phyloP scores from a whole-genome alignment of 2,888 invertebrate genomes.

The Candidula unifasciata region DNA sequence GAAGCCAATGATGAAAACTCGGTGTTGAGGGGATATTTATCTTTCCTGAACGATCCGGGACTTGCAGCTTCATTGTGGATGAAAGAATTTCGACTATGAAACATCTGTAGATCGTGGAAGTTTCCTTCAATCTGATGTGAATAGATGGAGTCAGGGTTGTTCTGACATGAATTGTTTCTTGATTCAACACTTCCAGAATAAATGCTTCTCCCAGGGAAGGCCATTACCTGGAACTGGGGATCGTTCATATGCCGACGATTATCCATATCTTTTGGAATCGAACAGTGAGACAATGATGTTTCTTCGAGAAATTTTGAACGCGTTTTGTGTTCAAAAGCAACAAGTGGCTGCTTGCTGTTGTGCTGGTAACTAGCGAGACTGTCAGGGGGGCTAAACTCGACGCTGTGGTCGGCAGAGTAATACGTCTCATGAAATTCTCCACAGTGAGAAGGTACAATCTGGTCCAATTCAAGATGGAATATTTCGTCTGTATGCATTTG shows the following conservation, averaged over 20 bases:
- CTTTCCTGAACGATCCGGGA: not conserved
- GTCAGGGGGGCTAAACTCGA: constrained; percentile 1
- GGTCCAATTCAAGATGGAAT: constrained; percentile 53
- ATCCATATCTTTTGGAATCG: not conserved
- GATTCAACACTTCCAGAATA: not conserved
- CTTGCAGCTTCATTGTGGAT: not conserved
- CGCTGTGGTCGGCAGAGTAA: constrained; percentile 15
- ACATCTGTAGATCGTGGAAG: not conserved
- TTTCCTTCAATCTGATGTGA: not conserved
- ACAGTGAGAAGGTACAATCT: constrained; percentile 50
- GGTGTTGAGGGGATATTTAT: not conserved
- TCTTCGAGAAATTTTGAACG: not conserved
- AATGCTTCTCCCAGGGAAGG: no score
- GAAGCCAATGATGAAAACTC: no score
- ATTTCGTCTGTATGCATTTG: constrained; percentile 52
- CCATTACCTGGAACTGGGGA: not conserved
- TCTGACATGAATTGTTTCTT: not conserved
- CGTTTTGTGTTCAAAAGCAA: not conserved
- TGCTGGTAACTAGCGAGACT: not conserved
- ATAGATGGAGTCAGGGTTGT: not conserved
- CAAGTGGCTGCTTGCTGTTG: no score
- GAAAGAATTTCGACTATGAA: not conserved
- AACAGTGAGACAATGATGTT: not conserved
- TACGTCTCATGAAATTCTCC: constrained; percentile 34
- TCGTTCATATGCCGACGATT: no score